These are phyloP conservation scores for Rousettus leschenaultii DNA, from an alignment of 2,113 vertebrate genomes.

Conservation along the genomic window DNA sequence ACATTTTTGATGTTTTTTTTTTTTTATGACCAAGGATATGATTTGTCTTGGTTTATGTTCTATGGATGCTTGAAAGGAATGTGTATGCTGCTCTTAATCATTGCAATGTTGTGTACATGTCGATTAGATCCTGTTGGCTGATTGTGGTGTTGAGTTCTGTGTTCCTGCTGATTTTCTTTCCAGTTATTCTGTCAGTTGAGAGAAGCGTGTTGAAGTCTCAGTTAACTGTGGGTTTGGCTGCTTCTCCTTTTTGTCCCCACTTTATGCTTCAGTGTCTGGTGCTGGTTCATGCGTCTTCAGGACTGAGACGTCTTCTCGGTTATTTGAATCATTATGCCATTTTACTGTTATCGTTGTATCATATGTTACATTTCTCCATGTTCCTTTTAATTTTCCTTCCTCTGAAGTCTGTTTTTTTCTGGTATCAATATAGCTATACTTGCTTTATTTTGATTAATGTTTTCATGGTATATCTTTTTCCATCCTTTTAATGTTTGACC, in stretches of 20 bases:
- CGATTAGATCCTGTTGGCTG: neutral
- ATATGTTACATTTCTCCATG: neutral
- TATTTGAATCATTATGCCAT: neutral
- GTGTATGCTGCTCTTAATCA: neutral
- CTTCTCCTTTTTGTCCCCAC: neutral
- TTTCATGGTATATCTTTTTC: neutral
- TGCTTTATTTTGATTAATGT: neutral
- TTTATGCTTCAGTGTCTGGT: neutral
- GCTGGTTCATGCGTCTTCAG: neutral
- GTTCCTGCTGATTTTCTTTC: neutral
- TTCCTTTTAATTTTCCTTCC: neutral
- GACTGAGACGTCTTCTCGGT: neutral
- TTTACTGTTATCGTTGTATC: neutral
- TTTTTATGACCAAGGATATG: neutral
- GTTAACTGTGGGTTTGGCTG: neutral
- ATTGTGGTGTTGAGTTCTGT: neutral
- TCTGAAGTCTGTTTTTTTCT: neutral
- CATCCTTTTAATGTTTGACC: neutral
- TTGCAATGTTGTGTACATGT: neutral
- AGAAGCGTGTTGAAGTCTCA: neutral
- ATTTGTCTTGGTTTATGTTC: neutral
- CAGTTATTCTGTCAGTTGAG: neutral
- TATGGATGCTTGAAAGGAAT: neutral
- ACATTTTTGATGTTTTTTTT: neutral
- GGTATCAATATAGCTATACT: rapidly evolving